These are phyloP conservation scores for Scaptomyza flava DNA, from an alignment of 2,888 invertebrate genomes.

Conservation along the genomic window DNA sequence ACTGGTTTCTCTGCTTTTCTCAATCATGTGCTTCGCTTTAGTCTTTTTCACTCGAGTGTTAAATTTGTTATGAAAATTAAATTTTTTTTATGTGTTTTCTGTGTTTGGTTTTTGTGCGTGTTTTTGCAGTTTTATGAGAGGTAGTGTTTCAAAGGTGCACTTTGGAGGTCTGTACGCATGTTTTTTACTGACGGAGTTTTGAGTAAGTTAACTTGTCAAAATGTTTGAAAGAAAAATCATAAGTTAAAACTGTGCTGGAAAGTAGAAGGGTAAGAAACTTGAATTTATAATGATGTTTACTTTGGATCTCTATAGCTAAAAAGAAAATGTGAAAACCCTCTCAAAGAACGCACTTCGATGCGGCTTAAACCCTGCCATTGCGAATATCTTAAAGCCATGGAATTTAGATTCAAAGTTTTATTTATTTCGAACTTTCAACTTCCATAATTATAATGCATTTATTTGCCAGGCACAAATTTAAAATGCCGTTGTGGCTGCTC, in stretches of 20 bases:
- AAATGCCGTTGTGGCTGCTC: constrained; percentile 15
- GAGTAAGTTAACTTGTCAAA: constrained; percentile 14
- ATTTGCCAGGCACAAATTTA: constrained; percentile 35
- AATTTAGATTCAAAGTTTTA: not conserved
- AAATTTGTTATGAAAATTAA: constrained; percentile 71
- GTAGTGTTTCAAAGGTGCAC: constrained; percentile 35
- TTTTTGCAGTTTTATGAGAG: not conserved
- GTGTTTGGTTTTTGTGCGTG: constrained; percentile 1
- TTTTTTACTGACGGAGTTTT: constrained; percentile 6
- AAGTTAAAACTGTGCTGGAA: constrained; percentile 1
- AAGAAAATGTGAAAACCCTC: too few species aligned
- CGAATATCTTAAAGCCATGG: not conserved
- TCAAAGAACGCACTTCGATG: not conserved
- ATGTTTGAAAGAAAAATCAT: not conserved
- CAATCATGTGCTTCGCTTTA: constrained; percentile 48
- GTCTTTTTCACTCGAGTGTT: constrained; percentile 50
- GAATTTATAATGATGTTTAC: too few species aligned
- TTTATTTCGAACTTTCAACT: not conserved
- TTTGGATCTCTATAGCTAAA: too few species aligned
- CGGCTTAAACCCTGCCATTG: not conserved
- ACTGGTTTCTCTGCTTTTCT: constrained; percentile 29
- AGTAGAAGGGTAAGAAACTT: constrained; percentile 7
- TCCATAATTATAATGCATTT: not conserved
- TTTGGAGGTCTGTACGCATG: constrained; percentile 27
- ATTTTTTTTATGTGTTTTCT: constrained; percentile 32